Evolutionary conservation across 2,888 invertebrate species (phyloP), one percentile per base, ranked within the genome.

Genomic region (Sesia apiformis): DNA sequence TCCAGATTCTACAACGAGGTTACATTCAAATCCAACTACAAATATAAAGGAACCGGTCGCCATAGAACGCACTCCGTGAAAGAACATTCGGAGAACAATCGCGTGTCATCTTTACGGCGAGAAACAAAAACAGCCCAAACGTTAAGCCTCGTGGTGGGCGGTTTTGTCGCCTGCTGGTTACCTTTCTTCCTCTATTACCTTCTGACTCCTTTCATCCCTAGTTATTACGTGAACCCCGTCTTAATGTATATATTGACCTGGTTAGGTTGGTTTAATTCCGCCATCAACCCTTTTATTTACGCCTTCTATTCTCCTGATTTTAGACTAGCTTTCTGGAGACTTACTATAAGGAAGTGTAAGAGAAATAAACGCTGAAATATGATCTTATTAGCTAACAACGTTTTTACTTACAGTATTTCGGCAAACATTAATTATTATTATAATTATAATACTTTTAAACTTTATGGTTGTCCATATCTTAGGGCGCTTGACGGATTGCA

Each of bases 111-210:
- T 4, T 81, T 94, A 56, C 91, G 95, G 53, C 89, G 96, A 53
- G 97, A 97, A 73, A 95, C 95, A 3, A 97, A 97, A 84, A 96
- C 97, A 0, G 96, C 96, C 3, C 96, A 96, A 72, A 96, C 96
- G 0, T 77, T 97, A 53, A 96, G 96, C 60, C 92, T 96, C 4
- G 96, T 97, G 0, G 95, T 97, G 0, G 96, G 96, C 0, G 96
- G 96, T 3, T 96, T 96, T 65, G 93, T 96, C 3, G 94, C 95
- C 4, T 97, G 96, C 67, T 97, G 97, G 97, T 78, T 96, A 40
- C 96, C 96, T 0, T 97, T 97, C 79, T 97, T 96, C 78, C 86
- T 96, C 4, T 93, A 94, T 61, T 97, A 97, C 70, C 81, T 97
- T 6, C 86, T 95, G 1, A 94, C 94, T 3, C 96, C 96, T 4